phyloP scores from a whole-genome alignment of 1,140 invertebrate species.

The Spodoptera litura region DNA sequence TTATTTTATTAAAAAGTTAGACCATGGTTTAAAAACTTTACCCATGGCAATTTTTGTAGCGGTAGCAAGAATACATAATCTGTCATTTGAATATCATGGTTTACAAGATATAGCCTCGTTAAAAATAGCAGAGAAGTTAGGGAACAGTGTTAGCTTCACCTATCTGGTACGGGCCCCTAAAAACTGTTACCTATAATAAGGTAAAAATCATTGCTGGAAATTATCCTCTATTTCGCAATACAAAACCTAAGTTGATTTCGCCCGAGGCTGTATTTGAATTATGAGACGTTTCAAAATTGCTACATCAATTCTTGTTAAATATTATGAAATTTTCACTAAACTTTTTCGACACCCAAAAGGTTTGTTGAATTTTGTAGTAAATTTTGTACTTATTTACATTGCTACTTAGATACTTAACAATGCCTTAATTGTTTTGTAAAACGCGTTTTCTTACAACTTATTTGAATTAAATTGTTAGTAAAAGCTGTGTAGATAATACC shows the following conservation, averaged over 20 bases:
- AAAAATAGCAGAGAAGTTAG: no score
- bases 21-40: no score
- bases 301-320: constrained; percentile 4
- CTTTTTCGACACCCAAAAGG: constrained; percentile 2
- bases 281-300: constrained; percentile 6
- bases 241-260: neutral
- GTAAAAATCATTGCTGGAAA: constrained; percentile 8
- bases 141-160: no score
- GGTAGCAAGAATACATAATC: no score
- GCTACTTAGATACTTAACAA: neutral
- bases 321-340: constrained; percentile 24
- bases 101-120: no score
- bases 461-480: no score
- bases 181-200: neutral
- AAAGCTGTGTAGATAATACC: no score
- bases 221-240: neutral
- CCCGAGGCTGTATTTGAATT: constrained; percentile 13
- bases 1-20: no score
- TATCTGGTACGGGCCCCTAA: no score
- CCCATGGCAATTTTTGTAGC: no score
- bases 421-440: neutral
- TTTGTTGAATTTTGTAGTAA: constrained; percentile 23
- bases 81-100: no score
- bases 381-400: neutral
- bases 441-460: no score